Evolutionary conservation across 2,888 invertebrate genomes (phyloP), one percentile per base, ranked within the genome.

Genomic region (Seira ritae): DNA sequence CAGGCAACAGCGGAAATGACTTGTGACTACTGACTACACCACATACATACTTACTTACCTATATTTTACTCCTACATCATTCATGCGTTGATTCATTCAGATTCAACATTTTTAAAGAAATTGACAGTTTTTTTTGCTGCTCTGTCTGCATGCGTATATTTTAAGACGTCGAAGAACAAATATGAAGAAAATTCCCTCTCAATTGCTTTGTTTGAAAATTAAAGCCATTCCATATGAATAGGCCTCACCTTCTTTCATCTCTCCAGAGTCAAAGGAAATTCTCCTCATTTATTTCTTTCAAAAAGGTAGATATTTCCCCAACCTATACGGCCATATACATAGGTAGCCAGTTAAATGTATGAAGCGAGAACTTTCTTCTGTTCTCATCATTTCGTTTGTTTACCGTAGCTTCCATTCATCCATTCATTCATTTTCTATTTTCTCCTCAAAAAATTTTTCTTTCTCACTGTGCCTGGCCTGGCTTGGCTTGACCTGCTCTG

Each of bases 201-300:
- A 82, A 67, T 72, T 74, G 60, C 66, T 72, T 72, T 72, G 31
- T n/a, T 20, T 67, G 23, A 76, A 71, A 20, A 76, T 66, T 76
- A 42, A 81, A 81, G 50, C 24, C 81, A 76, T 76, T 70, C 71
- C 67, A 37, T 76, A 20, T 82, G 71, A 77, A 75, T 73, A 77
- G 71, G 72, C 71, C 76, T 81, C 76, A 76, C 72, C 76, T 69
- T 69, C 31, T 31, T 31, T 31, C 31, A 31, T 31, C 31, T 31
- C 8, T 31, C 31, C 31, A 31, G 31, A 31, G 31, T 50, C 50
- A 50, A 50, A 50, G 17, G 50, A 15, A 31, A 31, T 31, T 31
- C 31, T 31, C 17, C 2, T 50, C 50, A 50, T 50, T 50, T 8
- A 2, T 50, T 50, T 15, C 50, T 50, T 3, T 3, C 3, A 12